A percentile compares a stretch with the other conserved stretches of the same genome.
Evolutionary conservation across 2,113 vertebrate genomes (phyloP).

Genomic region (Caloenas nicobarica): DNA sequence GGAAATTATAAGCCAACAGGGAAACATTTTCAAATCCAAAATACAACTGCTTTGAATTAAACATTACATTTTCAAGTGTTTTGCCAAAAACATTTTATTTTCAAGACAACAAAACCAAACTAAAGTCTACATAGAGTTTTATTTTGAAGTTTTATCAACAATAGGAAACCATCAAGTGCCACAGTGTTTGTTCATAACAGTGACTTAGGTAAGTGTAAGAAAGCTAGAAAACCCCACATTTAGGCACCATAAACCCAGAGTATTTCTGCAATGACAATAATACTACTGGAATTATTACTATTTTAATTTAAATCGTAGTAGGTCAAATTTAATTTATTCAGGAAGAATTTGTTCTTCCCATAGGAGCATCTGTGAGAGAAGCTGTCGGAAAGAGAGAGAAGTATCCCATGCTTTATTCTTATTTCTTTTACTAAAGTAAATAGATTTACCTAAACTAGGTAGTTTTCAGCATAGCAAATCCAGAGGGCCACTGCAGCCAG

Average conservation of each 20-base stretch:
- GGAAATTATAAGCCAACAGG: not conserved
- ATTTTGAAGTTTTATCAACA: not conserved
- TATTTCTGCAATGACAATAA: not conserved
- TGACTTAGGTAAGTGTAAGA: not conserved
- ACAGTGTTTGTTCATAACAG: not conserved
- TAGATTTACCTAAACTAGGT: not conserved
- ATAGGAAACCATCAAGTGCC: not conserved
- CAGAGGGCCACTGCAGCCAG: not conserved
- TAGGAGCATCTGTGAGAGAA: not conserved
- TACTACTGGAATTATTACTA: not conserved
- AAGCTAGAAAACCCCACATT: not conserved
- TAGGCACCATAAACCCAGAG: not conserved
- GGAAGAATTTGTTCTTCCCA: not conserved
- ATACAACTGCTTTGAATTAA: not conserved
- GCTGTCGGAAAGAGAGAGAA: not conserved
- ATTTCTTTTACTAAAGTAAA: not conserved
- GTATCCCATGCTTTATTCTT: not conserved
- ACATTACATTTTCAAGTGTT: not conserved
- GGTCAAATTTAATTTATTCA: not conserved
- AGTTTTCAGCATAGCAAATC: not conserved
- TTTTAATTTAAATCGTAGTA: not conserved
- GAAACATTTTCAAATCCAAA: not conserved
- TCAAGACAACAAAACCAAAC: not conserved
- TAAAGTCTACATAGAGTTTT: not conserved
- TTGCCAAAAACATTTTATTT: not conserved